Base-by-base conservation (phyloP, 2,888 invertebrate genomes). In the Caenorhabditis sinica region DNA sequence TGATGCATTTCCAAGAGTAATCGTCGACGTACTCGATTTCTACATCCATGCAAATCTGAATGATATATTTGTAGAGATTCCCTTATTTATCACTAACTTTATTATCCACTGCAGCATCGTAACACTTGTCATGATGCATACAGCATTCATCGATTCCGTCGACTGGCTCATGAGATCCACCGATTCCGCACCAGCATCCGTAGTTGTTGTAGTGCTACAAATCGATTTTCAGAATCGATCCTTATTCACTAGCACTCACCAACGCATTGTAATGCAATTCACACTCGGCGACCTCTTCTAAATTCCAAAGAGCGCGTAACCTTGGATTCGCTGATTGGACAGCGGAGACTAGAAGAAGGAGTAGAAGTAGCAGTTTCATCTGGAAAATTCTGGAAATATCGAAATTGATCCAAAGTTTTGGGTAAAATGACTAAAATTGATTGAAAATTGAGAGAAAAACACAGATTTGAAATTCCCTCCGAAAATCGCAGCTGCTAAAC, bases 101-200 rank as follows among this genome's bases (percentile, higher is more conserved):
- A 15, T 85, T 58, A 72, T 90, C 91, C 9, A 91, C 89, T 0
- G 91, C 92, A 2, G 73, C 82, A 73, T 92, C 92, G 68, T 92
- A 92, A 76, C 92, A 92, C 77, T 92, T 88, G 81, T 92, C 92
- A 80, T 92, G 92, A 45, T 86, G 80, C 86, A 88, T 89, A 80
- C 92, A 92, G 53, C 92, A 92, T 90, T 86, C 85, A 69, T 92
- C 92, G 68, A 92, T 92, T 28, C 86, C 91, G 74, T 92, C 92
- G 3, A 92, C 87, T 3, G 92, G 92, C 33, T 81, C 84, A 58
- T 90, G 89, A 13, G 89, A 80, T 30, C 92, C 92, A 1, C 92
- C 92, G 33, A 91, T 79, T n/a, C 92, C 92, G 71, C 92, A 92
- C 89, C 89, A 89, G 60, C 89, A 89, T 36, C 92, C 92, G 82